Evolutionary conservation across 2,888 invertebrate species (phyloP), one percentile per base, ranked within the genome.

Genomic region (Coelinius sp.): DNA sequence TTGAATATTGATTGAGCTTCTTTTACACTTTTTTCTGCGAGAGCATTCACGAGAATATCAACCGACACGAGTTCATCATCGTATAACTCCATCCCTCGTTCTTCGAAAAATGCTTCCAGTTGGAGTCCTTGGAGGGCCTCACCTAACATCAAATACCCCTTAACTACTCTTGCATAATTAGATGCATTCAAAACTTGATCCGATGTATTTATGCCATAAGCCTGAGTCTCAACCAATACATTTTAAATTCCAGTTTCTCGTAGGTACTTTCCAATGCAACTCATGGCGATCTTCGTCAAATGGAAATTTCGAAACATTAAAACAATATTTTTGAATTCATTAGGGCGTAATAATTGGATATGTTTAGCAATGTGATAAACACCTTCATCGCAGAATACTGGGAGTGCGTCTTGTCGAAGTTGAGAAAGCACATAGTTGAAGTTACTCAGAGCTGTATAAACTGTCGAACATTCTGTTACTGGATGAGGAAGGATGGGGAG

Each of bases 301-400:
- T 73, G 75, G 49, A 75, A 73, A 41, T 66, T 59, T 0, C 75
- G 73, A 10, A 75, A 17, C 10, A 25, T 56, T 20, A 75, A 35
- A 14, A 68, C 49, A 5, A 73, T 14, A 31, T 71, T 46, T 31
- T 68, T 56, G 25, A 74, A 71, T 68, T 71, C 38, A 10, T 72
- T 41, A 20, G 41, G 35, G 5, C 41, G 7, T 22, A 6, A 3
- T 14, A 74, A 59, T 44, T 41, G 62, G n/a, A 74, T 68, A 12
- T 72, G 69, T 27, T 53, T 24, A 0, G 71, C 70, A 8, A 73
- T 69, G 22, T n/a, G 22, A 31, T 71, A 71, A 6, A 75, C 71
- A 1, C 68, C 73, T 68, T 68, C 63, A 63, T 75, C 65, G 44
- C 71, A 75, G 46, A 44, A 56, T 38, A 75, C 38, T 31, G 62